Evolutionary conservation across 2,888 invertebrate genomes (phyloP).

Genomic region (Drosophila vallismaia): DNA sequence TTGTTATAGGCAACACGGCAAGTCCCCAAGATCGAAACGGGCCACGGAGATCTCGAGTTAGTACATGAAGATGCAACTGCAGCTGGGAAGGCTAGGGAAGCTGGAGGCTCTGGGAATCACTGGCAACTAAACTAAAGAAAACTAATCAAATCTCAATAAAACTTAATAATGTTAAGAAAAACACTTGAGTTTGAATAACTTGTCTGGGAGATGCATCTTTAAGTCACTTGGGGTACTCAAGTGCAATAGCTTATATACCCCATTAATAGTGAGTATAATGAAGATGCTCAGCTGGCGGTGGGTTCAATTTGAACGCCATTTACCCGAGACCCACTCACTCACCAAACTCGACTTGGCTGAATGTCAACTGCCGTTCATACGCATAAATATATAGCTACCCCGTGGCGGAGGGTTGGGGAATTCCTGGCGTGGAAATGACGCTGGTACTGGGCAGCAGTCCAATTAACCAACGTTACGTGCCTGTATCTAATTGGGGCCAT

Average conservation of each 20-base stretch:
- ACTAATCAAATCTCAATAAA: background rate
- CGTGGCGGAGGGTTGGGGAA: constrained; percentile 9
- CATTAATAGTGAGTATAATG: constrained; percentile 41
- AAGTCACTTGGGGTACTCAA: background rate
- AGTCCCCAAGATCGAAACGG: constrained; percentile 45
- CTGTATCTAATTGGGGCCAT: constrained; percentile 66
- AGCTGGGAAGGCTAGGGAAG: constrained; percentile 52
- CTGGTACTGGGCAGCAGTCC: constrained; percentile 1
- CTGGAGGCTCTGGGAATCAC: constrained; percentile 35
- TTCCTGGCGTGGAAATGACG: constrained; percentile 20
- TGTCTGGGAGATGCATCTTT: background rate
- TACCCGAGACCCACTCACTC: constrained; percentile 44
- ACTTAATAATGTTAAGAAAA: background rate
- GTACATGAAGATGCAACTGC: constrained; percentile 46
- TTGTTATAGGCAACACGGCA: constrained; percentile 64
- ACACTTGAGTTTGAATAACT: background rate
- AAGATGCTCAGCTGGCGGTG: constrained; percentile 60
- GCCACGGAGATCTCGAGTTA: constrained; percentile 15
- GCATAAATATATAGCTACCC: constrained; percentile 44
- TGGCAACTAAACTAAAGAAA: constrained; percentile 19
- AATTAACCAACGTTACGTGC: constrained; percentile 71
- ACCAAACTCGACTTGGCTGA: constrained; percentile 51
- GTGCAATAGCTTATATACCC: constrained; percentile 18
- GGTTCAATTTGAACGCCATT: constrained; percentile 70
- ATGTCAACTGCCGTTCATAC: constrained; percentile 66